These are phyloP conservation scores for Yponomeuta evonymella DNA, from an alignment of 2,888 invertebrate genomes.

Conservation along the genomic window DNA sequence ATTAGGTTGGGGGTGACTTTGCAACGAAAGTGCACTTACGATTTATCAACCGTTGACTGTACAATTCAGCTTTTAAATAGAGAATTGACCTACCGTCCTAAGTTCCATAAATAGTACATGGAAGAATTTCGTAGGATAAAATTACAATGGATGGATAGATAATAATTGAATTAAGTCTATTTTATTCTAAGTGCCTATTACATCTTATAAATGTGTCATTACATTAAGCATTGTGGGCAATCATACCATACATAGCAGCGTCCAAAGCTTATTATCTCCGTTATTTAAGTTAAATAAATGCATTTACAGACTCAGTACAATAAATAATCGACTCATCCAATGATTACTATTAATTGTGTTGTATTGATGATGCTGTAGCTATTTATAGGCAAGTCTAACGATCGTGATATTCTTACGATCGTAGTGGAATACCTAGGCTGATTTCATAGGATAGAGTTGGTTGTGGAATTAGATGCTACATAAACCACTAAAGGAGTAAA, in stretches of 20 bases:
- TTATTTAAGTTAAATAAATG: background rate
- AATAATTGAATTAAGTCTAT: no score
- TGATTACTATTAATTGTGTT: background rate
- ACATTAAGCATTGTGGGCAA: background rate
- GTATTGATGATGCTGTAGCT: background rate
- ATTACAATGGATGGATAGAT: no score
- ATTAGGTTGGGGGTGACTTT: no score
- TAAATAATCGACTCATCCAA: constrained; percentile 1
- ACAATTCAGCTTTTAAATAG: no score
- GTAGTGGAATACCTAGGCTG: background rate
- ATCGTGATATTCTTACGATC: background rate
- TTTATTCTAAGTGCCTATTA: no score
- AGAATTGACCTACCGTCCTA: no score
- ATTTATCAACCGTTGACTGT: no score
- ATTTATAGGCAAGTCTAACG: background rate
- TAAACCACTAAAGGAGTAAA: background rate
- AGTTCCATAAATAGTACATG: no score
- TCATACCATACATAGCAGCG: background rate
- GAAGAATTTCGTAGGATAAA: no score
- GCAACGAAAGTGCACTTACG: no score
- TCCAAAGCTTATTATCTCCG: background rate
- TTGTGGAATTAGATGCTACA: background rate
- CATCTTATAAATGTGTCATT: no score
- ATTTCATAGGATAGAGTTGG: background rate
- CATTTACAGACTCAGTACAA: background rate